These are phyloP conservation scores for Moxostoma hubbsi DNA, from an alignment of 2,797 vertebrate species.

Conservation along the genomic window DNA sequence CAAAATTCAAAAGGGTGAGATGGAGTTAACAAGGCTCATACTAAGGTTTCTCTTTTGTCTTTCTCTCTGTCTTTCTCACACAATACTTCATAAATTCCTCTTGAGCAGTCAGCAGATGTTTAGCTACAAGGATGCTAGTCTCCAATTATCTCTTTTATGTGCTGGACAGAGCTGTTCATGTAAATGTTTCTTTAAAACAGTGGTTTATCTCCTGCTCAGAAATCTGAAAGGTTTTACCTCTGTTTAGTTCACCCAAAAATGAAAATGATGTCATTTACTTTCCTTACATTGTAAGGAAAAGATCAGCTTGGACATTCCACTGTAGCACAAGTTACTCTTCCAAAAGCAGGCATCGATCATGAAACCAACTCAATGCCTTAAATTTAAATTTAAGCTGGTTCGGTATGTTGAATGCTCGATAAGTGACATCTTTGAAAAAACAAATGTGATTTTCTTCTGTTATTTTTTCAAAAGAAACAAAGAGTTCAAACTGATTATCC, in stretches of 20 bases:
- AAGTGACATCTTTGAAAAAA: neutral
- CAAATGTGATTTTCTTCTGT: neutral
- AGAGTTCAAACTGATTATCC: slow-evolving; percentile 1
- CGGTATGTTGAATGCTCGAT: too few species aligned
- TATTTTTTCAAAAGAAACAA: neutral
- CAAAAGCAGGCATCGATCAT: neutral
- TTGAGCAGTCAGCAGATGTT: slow-evolving; percentile 36
- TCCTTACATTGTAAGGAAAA: neutral
- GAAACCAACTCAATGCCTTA: neutral
- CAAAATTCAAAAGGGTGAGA: neutral
- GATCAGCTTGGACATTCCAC: neutral
- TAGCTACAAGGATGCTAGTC: slow-evolving; percentile 5
- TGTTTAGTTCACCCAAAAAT: neutral
- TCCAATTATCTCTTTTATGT: slow-evolving; percentile 16
- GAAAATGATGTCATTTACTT: neutral
- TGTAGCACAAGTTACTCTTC: neutral
- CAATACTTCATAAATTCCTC: slow-evolving; percentile 32
- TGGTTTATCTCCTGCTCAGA: neutral
- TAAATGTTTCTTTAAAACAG: neutral
- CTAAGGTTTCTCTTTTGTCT: neutral
- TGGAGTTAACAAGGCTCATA: neutral
- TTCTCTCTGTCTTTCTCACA: neutral
- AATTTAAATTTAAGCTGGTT: neutral
- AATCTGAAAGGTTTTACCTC: neutral
- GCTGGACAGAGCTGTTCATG: neutral